A percentile compares a stretch with the other conserved stretches of the same genome.
Conservation (phyloP, 2,113 vertebrate genomes). For the Coregonus clupeaformis region DNA sequence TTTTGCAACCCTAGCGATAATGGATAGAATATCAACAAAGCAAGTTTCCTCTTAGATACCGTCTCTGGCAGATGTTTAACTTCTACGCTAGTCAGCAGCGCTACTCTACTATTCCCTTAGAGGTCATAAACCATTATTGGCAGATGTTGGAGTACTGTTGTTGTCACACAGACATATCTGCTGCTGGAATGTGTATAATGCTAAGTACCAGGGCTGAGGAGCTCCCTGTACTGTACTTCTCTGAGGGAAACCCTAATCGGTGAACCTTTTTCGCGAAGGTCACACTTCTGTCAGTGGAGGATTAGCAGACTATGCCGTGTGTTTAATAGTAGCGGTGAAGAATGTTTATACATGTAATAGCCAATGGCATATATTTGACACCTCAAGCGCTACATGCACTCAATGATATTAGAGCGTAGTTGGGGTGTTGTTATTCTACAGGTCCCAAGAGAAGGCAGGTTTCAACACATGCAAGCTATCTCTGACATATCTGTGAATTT, state of each 20-base stretch:
- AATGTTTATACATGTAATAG: background rate
- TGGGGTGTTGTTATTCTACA: background rate
- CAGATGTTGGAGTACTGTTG: constrained; percentile 2
- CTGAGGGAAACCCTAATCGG: constrained; percentile 11
- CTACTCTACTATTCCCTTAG: background rate
- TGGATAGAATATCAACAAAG: background rate
- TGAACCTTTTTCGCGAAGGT: constrained; percentile 4
- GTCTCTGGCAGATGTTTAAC: constrained; percentile 13
- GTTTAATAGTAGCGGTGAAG: constrained; percentile 1
- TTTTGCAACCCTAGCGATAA: background rate
- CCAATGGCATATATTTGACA: constrained; percentile 1
- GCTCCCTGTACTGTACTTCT: background rate
- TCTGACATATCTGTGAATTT: too few species aligned
- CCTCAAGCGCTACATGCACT: background rate
- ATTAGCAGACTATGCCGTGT: background rate
- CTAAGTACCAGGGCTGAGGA: background rate
- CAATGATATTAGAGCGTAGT: background rate
- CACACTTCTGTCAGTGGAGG: background rate
- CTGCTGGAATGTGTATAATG: constrained; percentile 18
- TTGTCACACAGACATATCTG: constrained; percentile 2
- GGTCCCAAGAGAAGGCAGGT: background rate
- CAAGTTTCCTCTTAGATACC: background rate
- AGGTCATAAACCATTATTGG: constrained; percentile 13
- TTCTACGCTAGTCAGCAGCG: constrained; percentile 2
- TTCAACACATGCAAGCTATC: too few species aligned